phyloP scores from a whole-genome alignment of 2,113 vertebrate genomes.

The Trinectes maculatus region DNA sequence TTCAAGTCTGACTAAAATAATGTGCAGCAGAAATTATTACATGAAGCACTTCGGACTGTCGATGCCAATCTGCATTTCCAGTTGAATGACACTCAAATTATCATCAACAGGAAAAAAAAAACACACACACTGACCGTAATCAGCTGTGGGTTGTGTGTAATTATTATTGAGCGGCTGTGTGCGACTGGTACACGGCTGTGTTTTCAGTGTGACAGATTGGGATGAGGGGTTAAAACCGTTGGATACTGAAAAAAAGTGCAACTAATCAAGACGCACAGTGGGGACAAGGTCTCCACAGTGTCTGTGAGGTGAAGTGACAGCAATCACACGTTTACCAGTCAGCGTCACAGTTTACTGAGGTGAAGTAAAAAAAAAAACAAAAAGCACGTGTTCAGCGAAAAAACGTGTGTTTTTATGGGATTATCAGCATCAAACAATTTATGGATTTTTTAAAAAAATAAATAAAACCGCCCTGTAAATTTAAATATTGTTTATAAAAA shows the following conservation, averaged over 20 bases:
- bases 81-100: conserved; percentile 92
- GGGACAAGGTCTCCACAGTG: conserved; percentile 61
- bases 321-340: conserved; percentile 45
- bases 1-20: neutral
- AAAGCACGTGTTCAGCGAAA: neutral
- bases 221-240: conserved; percentile 86
- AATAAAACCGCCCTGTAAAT: neutral
- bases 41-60: conserved; percentile 2
- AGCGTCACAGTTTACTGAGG: neutral
- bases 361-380: neutral
- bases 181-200: conserved; percentile 85
- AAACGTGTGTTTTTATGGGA: neutral
- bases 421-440: neutral
- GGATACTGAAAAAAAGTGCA: conserved; percentile 78
- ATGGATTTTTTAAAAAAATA: neutral
- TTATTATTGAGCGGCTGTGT: conserved; percentile 91
- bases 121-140: conserved; percentile 97
- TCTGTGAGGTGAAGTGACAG: conserved; percentile 62
- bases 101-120: conserved; percentile 88
- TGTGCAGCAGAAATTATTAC: neutral
- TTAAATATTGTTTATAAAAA: neutral
- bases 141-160: conserved; percentile 90
- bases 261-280: conserved; percentile 71
- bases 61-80: conserved; percentile 72
- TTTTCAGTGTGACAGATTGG: conserved; percentile 92